Conservation (phyloP, 2,113 vertebrate species). For the Limanda limanda region DNA sequence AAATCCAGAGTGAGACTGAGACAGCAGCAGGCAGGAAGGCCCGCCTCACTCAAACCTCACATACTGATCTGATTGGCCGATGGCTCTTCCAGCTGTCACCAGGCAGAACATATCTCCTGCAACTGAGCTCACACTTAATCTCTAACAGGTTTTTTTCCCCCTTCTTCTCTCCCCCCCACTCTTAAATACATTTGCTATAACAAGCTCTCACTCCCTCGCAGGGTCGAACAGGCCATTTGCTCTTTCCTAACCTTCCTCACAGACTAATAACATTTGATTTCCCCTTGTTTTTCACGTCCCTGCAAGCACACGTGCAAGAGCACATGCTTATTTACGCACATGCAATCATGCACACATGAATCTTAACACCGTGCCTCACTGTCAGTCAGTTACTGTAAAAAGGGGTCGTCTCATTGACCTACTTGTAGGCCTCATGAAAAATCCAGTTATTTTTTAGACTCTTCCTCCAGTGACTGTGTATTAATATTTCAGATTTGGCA, state of each 20-base stretch:
- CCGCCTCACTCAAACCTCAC: slow-evolving; percentile 74
- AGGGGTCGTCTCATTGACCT: slow-evolving; percentile 82
- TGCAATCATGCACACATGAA: slow-evolving; percentile 4
- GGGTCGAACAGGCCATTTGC: slow-evolving; percentile 35
- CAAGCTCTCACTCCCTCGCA: slow-evolving; percentile 41
- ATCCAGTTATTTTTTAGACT: slow-evolving; percentile 68
- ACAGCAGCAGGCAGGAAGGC: slow-evolving; percentile 63
- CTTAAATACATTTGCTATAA: slow-evolving; percentile 59
- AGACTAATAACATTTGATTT: slow-evolving; percentile 12
- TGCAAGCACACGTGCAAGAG: neutral
- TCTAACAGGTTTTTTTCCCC: slow-evolving; percentile 61
- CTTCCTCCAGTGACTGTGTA: slow-evolving; percentile 66
- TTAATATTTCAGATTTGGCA: slow-evolving; percentile 77
- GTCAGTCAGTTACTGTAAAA: slow-evolving; percentile 67
- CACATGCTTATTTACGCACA: slow-evolving; percentile 1
- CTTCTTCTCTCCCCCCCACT: neutral
- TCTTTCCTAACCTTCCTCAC: neutral
- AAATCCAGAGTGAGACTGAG: slow-evolving; percentile 44
- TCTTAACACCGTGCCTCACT: slow-evolving; percentile 41
- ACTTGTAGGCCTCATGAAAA: slow-evolving; percentile 79
- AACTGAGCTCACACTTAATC: slow-evolving; percentile 78
- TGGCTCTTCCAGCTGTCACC: slow-evolving; percentile 83
- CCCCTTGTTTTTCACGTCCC: slow-evolving; percentile 8
- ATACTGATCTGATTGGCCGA: slow-evolving; percentile 76
- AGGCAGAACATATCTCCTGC: slow-evolving; percentile 84